Base-by-base conservation (phyloP, 2,888 invertebrate genomes). In the Mythimna albipuncta region DNA sequence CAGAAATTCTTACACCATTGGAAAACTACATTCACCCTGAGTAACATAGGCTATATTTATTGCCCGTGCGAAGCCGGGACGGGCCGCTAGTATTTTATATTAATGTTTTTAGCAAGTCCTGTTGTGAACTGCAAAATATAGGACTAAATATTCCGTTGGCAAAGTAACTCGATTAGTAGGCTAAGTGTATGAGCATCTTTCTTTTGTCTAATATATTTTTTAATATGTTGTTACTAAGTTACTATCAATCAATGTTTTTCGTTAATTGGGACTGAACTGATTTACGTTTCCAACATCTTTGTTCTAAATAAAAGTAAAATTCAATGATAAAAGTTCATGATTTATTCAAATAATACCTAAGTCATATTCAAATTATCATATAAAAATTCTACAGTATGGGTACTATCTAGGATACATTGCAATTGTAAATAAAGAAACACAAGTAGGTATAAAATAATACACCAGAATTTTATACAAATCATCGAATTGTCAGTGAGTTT, bases 261-360 rank as follows among this genome's bases (percentile, higher is more conserved):
- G 32, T 5, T 52, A 50, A 4, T 19, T 7, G n/a, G 9, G 2
- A 9, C 50, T n/a, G 9, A 52, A 19, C n/a, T 52, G 9, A 52
- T n/a, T n/a, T 52, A 16, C 19, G 16, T 16, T 32, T 1, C 16
- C 19, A 19, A 19, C 19, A 32, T 57, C 6, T 19, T 9, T 47
- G 21, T 68, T 67, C 5, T 19, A 41, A 63, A 61, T 64, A 75
- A 59, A 50, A 35, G 9, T 35, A 41, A 73, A 64, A 64, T 13
- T 44, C 21, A 55, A n/a, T n/a, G 11, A 11, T 19, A 6, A 71
- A 69, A 59, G 35, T 66, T 54, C 68, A 73, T 81, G 68, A 79
- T 84, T 84, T 84, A 83, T 79, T 85, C 50, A 83, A 79, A 80
- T 72, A 72, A 70, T 74, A 82, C 70, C 80, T 78, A 83, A 80